Conservation (phyloP, 2,113 vertebrate genomes). For the Isichthys henryi region DNA sequence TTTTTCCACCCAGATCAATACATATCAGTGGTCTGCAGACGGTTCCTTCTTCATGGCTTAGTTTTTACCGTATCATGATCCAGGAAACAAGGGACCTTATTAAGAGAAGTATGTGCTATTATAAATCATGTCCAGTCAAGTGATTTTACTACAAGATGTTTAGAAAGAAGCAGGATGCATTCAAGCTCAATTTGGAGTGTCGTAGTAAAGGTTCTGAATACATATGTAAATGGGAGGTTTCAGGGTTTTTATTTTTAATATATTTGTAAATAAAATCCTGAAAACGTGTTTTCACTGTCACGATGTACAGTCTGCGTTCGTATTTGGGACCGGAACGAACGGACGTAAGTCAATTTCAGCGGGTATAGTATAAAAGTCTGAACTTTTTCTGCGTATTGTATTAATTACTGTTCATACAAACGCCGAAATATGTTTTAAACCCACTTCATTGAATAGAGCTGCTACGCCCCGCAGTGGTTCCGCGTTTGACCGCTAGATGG, state of each 20-base stretch:
- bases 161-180: neutral
- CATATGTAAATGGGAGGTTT: neutral
- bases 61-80: neutral
- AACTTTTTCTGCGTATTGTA: neutral
- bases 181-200: neutral
- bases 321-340: neutral
- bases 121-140: neutral
- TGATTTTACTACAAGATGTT: neutral
- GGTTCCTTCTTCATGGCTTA: neutral
- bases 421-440: neutral
- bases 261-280: neutral
- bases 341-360: neutral
- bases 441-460: neutral
- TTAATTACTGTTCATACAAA: neutral
- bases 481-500: neutral
- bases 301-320: neutral
- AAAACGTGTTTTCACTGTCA: neutral
- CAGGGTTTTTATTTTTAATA: neutral
- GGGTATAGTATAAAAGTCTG: neutral
- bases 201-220: neutral
- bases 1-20: neutral
- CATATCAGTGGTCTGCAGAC: neutral
- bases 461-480: neutral
- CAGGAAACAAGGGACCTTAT: neutral
- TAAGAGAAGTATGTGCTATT: neutral